Conservation (phyloP, 2,113 vertebrate species). For the Platanista minor region DNA sequence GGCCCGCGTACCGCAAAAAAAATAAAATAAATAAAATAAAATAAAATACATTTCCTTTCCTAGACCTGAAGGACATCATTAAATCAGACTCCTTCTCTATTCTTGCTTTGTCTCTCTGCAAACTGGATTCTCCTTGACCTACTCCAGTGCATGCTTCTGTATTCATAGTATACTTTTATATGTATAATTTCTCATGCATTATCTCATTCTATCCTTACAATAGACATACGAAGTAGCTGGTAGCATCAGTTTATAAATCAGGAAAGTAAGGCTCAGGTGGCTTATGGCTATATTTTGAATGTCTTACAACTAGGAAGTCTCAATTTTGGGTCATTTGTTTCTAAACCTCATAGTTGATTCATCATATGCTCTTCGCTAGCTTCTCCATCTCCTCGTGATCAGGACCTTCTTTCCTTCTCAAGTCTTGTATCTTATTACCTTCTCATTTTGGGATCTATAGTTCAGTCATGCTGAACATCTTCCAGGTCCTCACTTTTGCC, state of each 20-base stretch:
- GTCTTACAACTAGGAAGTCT: background rate
- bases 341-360: background rate
- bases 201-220: background rate
- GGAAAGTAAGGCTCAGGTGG: background rate
- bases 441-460: background rate
- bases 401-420: background rate
- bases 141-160: background rate
- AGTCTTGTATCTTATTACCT: background rate
- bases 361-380: background rate
- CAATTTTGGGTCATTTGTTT: background rate
- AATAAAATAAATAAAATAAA: no score
- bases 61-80: background rate
- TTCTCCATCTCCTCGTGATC: background rate
- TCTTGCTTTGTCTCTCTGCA: background rate
- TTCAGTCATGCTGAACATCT: background rate
- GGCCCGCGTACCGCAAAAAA: no score
- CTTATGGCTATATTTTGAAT: background rate
- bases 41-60: background rate
- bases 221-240: background rate
- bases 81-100: background rate
- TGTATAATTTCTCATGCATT: background rate
- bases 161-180: background rate
- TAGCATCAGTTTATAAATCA: background rate
- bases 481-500: background rate
- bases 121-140: background rate